Base-by-base conservation (phyloP, 1,140 invertebrate genomes). In the Brachystomella parvula region DNA sequence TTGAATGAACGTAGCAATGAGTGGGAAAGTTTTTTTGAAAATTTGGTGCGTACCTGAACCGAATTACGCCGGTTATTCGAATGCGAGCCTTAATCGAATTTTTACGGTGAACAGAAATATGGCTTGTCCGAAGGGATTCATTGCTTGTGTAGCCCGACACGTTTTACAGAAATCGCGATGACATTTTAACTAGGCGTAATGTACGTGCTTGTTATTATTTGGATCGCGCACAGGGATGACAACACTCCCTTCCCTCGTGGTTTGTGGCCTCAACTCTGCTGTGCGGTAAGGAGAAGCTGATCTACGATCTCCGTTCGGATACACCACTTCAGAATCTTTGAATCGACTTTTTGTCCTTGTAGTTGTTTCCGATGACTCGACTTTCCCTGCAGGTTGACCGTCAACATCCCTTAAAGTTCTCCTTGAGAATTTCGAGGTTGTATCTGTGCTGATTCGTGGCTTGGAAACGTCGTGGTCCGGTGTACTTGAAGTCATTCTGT, bases 361-460 rank as follows among this genome's bases (percentile, higher is more conserved):
- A 74, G 84, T 85, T 1, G 83, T 83, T 76, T 87, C 85, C 31
- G 81, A 83, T 2, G 85, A 85, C 71, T 87, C 83, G 47, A 87
- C 84, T 57, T 84, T 84, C 74, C 86, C 84, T 65, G 81, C 82
- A 15, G 76, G 74, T 32, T 82, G 77, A 1, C 85, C 85, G 72
- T 85, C 81, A 68, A 79, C 82, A 0, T 81, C 79, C 2, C 85
- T 84, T 33, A 86, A 78, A 1, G 83, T 82, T 76, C 85, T 86
- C 75, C 85, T 85, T 60, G 82, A 83, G 63, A 84, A 82, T 61
- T 80, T 86, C 71, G 86, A 83, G 2, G 85, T 83, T 0, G 85
- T 86, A 72, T 87, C 84, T 9, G 85, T 75, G 15, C 60, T 86
- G 2, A 86, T 80, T 59, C 81, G 83, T 0, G 85, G 85, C 68